Evolutionary conservation across 1,140 invertebrate genomes (phyloP).

Genomic region (Drosophila rufa): DNA sequence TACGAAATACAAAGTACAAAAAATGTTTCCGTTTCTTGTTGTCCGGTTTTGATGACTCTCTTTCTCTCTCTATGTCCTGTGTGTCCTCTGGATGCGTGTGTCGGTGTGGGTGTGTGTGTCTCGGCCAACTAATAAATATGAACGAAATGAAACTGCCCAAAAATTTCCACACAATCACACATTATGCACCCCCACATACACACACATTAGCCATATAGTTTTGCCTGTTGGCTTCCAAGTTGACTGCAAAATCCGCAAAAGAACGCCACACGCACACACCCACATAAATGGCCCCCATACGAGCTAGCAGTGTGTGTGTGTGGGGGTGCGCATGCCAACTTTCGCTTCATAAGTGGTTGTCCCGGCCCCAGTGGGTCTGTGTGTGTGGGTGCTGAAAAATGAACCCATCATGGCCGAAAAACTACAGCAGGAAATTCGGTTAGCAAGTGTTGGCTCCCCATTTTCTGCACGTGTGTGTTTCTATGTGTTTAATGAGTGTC

Average conservation of each 20-base stretch:
- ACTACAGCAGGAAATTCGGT: slow-evolving; percentile 82
- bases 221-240: slow-evolving; percentile 81
- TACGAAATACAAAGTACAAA: slow-evolving; percentile 68
- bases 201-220: slow-evolving; percentile 79
- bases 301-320: slow-evolving; percentile 3
- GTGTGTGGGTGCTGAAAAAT: slow-evolving; percentile 68
- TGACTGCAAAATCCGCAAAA: slow-evolving; percentile 83
- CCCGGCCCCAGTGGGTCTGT: slow-evolving; percentile 27
- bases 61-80: slow-evolving; percentile 7
- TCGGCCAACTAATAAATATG: slow-evolving; percentile 84
- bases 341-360: slow-evolving; percentile 78
- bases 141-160: slow-evolving; percentile 84
- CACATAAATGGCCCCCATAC: slow-evolving; percentile 35
- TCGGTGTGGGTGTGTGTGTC: slow-evolving; percentile 49
- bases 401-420: slow-evolving; percentile 83
- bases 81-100: not conserved
- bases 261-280: slow-evolving; percentile 67
- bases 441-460: slow-evolving; percentile 77
- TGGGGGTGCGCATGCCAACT: slow-evolving; percentile 61
- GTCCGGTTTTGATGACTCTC: slow-evolving; percentile 74
- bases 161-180: slow-evolving; percentile 84
- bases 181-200: slow-evolving; percentile 64
- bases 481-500: slow-evolving; percentile 66
- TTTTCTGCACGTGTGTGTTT: slow-evolving; percentile 39
- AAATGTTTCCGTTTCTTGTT: slow-evolving; percentile 80